phyloP scores from a whole-genome alignment of 2,888 invertebrate species.

The Phlogophora meticulosa region DNA sequence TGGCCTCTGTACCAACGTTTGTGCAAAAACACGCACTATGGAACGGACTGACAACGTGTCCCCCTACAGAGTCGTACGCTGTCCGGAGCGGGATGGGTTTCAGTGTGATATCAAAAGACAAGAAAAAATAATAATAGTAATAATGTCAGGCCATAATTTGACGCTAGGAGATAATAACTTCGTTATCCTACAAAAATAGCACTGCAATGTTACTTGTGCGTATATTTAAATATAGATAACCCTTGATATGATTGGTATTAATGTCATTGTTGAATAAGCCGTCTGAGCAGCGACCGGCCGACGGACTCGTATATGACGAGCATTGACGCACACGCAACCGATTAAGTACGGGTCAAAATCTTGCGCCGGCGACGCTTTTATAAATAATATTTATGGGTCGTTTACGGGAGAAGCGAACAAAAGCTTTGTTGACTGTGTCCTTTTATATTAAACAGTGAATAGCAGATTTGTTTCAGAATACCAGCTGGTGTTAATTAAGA shows the following conservation, averaged over 20 bases:
- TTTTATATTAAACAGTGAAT: slow-evolving; percentile 1
- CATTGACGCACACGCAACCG: slow-evolving; percentile 64
- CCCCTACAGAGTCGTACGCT: no score
- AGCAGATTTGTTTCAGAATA: not conserved
- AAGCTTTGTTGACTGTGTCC: slow-evolving; percentile 22
- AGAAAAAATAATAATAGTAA: slow-evolving; percentile 19
- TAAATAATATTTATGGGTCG: slow-evolving; percentile 58
- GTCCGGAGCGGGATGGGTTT: no score
- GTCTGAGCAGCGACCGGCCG: slow-evolving; percentile 43
- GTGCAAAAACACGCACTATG: no score
- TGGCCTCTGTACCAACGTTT: no score
- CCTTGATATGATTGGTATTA: slow-evolving; percentile 67
- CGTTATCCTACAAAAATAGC: slow-evolving; percentile 78
- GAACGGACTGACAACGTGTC: no score
- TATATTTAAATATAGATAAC: slow-evolving; percentile 76
- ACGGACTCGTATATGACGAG: slow-evolving; percentile 54
- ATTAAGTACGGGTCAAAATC: slow-evolving; percentile 65
- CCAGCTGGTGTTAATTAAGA: not conserved
- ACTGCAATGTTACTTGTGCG: slow-evolving; percentile 69
- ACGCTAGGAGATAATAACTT: slow-evolving; percentile 48
- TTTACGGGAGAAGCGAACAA: slow-evolving; percentile 49
- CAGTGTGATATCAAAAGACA: not conserved
- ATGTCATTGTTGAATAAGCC: slow-evolving; percentile 66
- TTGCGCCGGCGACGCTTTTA: slow-evolving; percentile 56
- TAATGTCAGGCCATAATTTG: slow-evolving; percentile 38